Conservation (phyloP, 2,113 vertebrate genomes). For the Nematolebias whitei region DNA sequence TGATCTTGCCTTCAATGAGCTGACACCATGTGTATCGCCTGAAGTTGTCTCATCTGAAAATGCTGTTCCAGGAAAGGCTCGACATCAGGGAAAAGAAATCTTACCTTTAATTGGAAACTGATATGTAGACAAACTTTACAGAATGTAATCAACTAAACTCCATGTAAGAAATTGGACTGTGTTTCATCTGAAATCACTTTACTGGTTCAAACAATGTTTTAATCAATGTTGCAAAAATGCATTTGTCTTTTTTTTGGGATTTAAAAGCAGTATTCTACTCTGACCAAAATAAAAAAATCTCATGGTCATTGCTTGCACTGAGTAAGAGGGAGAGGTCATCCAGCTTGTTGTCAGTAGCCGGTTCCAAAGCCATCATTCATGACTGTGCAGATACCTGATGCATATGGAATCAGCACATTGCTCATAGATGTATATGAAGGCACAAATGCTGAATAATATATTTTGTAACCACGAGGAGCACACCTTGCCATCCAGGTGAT, state of each 20-base stretch:
- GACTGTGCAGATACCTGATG: no score
- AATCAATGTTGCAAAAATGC: neutral
- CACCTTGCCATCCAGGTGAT: no score
- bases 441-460: no score
- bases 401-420: no score
- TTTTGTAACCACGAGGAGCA: no score
- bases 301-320: neutral
- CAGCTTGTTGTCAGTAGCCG: no score
- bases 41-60: slow-evolving; percentile 40
- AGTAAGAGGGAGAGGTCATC: no score
- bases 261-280: no score
- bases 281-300: neutral
- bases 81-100: slow-evolving; percentile 10
- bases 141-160: neutral
- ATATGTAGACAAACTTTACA: neutral
- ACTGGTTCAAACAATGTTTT: neutral
- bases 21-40: slow-evolving; percentile 56
- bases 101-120: neutral
- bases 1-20: slow-evolving; percentile 51
- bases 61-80: slow-evolving; percentile 26
- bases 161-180: neutral
- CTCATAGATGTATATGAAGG: no score
- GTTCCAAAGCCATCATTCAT: no score
- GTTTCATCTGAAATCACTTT: neutral
- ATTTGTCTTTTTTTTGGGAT: no score